Evolutionary conservation across 2,888 invertebrate species (phyloP), one percentile per base, ranked within the genome.

Genomic region (Napeogenes inachia): DNA sequence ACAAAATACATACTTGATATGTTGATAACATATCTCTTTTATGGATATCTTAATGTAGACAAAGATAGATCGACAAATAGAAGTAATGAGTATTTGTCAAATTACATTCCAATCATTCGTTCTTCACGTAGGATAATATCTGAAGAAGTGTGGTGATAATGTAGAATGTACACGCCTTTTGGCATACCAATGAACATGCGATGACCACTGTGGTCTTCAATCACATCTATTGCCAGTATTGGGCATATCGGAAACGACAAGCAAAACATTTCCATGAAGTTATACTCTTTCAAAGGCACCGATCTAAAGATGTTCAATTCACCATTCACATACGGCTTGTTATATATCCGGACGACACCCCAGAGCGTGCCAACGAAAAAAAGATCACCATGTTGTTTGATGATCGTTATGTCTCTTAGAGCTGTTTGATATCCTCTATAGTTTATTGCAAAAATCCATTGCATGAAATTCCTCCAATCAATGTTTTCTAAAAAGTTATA

Each of bases 311-410:
- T 30, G 30, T 50, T 30, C 50, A 50, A 30, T 50, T 50, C 50
- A 8, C 50, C 50, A 30, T 50, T 50, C 50, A 50, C 50, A 30
- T 50, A 50, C 30, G 50, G 50, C 50, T 50, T 50, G 50, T 50
- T 10, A 30, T 50, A 50, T 10, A 50, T 50, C 8, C 50, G 50
- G 6, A 50, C 50, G 12, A 50, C 10, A 30, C 50, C 50, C 50
- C 50, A 50, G 30, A 50, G 50, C 5, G 50, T 50, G 6, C 50
- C 50, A 8, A 50, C 50, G 50, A 50, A 50, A 12, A 10, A 50
- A 8, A 50, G 50, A 30, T 50, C 30, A 4, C 50, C 50, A 12
- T 50, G 30, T 50, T 12, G 50, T n/a, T 50, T 50, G 8, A 50
- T 30, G 30, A 50, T 21, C 50, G 50, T 50, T 21, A 50, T 50